Evolutionary conservation across 2,888 invertebrate genomes (phyloP).

Genomic region (Dastarcus helophoroides): DNA sequence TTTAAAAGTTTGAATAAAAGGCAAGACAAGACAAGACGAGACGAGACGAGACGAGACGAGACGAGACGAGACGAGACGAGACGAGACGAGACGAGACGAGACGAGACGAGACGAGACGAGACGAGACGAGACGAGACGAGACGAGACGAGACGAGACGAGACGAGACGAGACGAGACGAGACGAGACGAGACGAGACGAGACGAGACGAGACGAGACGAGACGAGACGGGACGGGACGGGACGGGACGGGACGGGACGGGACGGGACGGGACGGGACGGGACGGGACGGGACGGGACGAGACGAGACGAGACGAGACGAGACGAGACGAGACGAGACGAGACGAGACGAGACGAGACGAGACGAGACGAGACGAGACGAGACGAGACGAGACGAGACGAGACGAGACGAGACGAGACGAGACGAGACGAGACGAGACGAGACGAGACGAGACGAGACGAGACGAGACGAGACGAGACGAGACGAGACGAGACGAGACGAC

Average conservation of each 20-base stretch:
- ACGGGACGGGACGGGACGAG: not conserved
- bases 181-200: conserved; percentile 1
- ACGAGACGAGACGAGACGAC: too few species aligned
- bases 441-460: conserved; percentile 2
- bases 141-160: conserved; percentile 1
- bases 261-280: not conserved
- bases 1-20: too few species aligned
- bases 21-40: conserved; percentile 1
- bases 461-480: conserved; percentile 2
- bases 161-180: not conserved
- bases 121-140: conserved; percentile 1
- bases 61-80: too few species aligned
- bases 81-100: conserved; percentile 1
- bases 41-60: too few species aligned
- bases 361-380: conserved; percentile 1
- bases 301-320: conserved; percentile 1
- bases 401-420: conserved; percentile 2
- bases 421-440: conserved; percentile 2
- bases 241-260: not conserved
- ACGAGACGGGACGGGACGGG: not conserved
- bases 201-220: conserved; percentile 1
- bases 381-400: conserved; percentile 2
- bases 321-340: conserved; percentile 1
- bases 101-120: conserved; percentile 1
- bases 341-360: conserved; percentile 1